Percentiles rank a stretch among this genome's conserved stretches.
Evolutionary conservation across 53 echinoderm and acorn worm genomes (phyloP).

Genomic region (Patiria pectinifera): DNA sequence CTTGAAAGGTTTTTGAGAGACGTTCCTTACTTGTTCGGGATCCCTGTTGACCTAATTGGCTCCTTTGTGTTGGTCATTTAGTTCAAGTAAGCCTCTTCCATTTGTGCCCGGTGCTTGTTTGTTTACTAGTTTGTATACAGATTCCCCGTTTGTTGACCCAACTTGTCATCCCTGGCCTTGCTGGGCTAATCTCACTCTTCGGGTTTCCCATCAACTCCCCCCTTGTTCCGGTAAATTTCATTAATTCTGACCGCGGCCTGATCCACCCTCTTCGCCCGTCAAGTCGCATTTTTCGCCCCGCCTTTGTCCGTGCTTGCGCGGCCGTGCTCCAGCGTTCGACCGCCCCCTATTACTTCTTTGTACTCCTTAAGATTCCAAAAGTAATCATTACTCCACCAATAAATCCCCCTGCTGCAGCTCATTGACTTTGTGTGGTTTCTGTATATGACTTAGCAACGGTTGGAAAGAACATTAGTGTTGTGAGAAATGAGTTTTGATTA

Average conservation of each 20-base stretch:
- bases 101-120: background rate
- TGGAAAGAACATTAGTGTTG: background rate
- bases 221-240: background rate
- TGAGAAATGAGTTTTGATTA: background rate
- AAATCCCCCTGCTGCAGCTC: background rate
- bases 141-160: background rate
- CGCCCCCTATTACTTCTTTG: background rate
- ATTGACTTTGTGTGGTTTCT: constrained; percentile 1
- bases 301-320: background rate
- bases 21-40: no score
- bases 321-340: background rate
- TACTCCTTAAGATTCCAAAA: background rate
- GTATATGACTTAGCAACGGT: background rate
- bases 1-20: no score
- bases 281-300: background rate
- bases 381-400: background rate
- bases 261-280: background rate
- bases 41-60: no score
- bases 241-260: background rate
- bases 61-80: no score
- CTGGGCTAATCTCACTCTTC: background rate
- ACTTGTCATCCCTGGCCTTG: background rate
- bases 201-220: constrained; percentile 4
- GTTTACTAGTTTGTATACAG: background rate
- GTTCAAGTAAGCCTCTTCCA: no score